Base-by-base conservation (phyloP, 2,797 vertebrate species). In the Adelosebastes latens region DNA sequence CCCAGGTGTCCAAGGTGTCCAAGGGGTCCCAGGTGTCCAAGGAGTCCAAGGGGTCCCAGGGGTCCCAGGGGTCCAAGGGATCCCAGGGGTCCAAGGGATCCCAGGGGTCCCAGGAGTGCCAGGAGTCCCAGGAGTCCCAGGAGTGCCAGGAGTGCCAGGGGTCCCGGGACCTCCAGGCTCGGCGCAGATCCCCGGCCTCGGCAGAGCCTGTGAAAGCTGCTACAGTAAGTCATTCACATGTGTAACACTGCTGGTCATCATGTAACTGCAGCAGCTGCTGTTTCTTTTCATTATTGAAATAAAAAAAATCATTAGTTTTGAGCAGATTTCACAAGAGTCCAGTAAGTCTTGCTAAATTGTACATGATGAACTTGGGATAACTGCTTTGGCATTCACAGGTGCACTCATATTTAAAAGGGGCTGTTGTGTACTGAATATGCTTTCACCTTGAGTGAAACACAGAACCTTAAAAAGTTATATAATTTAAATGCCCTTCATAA, bases 161-260 rank as follows among this genome's bases (percentile, higher is more conserved):
- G 34, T 64, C 62, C 62, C 39, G 8, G 69, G 64, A 49, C 16
- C 18, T 20, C 90, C 86, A 2, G 90, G 87, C 64, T 62, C 85
- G 4, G 86, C 16, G 3, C 98, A 96, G 94, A 97, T 95, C 36
- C 79, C 96, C 0, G 95, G 88, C 87, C 95, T 97, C 36, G 98
- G 98, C 81, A 95, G 98, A 76, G 98, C 98, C 87, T 99, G 98
- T 84, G 98, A 99, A 91, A 99, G 98, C 95, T 99, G 98, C 95
- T 99, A 98, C 81, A 98, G 98, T 99, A 94, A 98, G 98, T 97
- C 84, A 92, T 81, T 53, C 10, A 16, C n/a, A 59, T 29, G 56
- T 32, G 11, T 42, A 10, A n/a, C 68, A 24, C 59, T n/a, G 65
- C 56, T 42, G 25, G 14, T 62, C 31, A 10, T 29, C 64, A n/a